A percentile compares a stretch with the other conserved stretches of the same genome.
Conservation (phyloP, 2,888 invertebrate species). For the Cryptocephalus moraei region DNA sequence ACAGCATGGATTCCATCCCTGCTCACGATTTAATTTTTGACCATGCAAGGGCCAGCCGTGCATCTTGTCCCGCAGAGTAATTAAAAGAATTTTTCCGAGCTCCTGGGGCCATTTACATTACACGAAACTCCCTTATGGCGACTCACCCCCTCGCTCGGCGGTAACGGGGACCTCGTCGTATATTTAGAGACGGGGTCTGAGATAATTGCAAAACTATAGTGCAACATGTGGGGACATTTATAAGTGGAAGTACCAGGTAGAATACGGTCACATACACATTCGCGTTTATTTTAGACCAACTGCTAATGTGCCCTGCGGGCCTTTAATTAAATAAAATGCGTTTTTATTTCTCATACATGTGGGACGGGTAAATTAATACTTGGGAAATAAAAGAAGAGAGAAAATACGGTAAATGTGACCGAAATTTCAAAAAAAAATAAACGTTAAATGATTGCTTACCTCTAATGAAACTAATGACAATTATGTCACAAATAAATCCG, state of each 20-base stretch:
- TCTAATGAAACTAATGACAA: too few relatives aligned
- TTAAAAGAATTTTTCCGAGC: slow-evolving; percentile 1
- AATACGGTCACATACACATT: slow-evolving; percentile 19
- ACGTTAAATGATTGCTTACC: too few relatives aligned
- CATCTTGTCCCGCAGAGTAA: neutral
- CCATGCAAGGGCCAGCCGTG: neutral
- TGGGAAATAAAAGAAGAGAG: neutral
- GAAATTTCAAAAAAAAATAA: too few relatives aligned
- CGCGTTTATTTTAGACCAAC: slow-evolving; percentile 26
- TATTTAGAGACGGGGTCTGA: slow-evolving; percentile 24
- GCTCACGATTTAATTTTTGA: neutral
- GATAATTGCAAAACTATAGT: slow-evolving; percentile 41
- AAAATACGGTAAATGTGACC: too few relatives aligned
- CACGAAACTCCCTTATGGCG: slow-evolving; percentile 6
- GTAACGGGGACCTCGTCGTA: slow-evolving; percentile 22
- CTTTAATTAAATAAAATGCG: slow-evolving; percentile 34
- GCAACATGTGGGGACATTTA: slow-evolving; percentile 38
- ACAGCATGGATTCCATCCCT: too few relatives aligned
- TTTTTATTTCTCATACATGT: slow-evolving; percentile 29
- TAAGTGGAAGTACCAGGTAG: slow-evolving; percentile 32
- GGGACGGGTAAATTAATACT: slow-evolving; percentile 5
- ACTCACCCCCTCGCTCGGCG: slow-evolving; percentile 10
- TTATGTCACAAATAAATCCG: too few relatives aligned
- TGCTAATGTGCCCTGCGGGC: slow-evolving; percentile 28
- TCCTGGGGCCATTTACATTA: neutral